Evolutionary conservation across 1,140 invertebrate species (phyloP), one percentile per base, ranked within the genome.

Genomic region (Euwallacea similis): DNA sequence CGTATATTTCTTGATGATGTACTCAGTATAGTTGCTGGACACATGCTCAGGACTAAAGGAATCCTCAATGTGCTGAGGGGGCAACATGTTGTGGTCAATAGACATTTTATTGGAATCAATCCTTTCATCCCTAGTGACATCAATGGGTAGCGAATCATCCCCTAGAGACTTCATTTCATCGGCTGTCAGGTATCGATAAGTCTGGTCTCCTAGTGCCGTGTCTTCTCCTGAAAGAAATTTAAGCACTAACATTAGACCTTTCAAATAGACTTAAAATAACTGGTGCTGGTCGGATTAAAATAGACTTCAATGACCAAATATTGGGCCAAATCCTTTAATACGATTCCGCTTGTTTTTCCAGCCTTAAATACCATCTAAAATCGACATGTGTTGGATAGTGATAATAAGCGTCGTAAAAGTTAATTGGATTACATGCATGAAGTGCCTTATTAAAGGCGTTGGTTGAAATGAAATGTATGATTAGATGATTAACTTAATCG

Each of bases 81-180:
- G 84, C 9, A 81, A 43, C 53, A 77, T 78, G 63, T 77, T 79
- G 54, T 76, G 74, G 67, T 85, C 84, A 7, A 78, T 78, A 41
- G 81, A 79, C 83, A 85, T 85, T 55, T 81, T 82, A 73, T 86
- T 86, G 9, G 87, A 83, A 80, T 91, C 89, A 10, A 90, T 87
- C 9, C 91, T 86, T 80, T 96, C 94, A 77, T 97, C 94, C 71
- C 93, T 88, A 0, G 93, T 95, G 8, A 96, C 94, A 79, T 97
- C 94, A 75, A 96, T 96, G 0, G 94, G 94, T 46, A 96, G 83
- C 6, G 94, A 96, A 83, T 97, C 95, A 79, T 97, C 95, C 55
- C 94, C 92, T 44, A 97, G 83, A 69, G 92, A 94, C 83, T 97
- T 97, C 94, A 97, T 96, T 80, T 97, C 91, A 81, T 97, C 95